Percentiles rank a stretch among this genome's conserved stretches.
Conservation (phyloP, 2,797 vertebrate species). For the Rhinophrynus dorsalis region DNA sequence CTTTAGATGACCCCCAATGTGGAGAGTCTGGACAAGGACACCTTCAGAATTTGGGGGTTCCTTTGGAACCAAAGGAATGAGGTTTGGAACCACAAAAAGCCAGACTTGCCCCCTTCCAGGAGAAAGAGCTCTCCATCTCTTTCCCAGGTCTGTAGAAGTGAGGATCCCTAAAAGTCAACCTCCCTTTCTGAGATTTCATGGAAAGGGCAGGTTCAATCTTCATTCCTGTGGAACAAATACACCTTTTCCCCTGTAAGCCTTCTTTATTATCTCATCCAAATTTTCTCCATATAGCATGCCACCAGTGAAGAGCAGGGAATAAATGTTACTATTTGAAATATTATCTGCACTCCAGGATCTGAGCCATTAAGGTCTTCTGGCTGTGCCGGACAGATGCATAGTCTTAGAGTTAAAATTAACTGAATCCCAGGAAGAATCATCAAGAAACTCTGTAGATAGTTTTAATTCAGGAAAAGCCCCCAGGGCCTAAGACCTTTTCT, state of each 20-base stretch:
- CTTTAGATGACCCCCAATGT: no score
- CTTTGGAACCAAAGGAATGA: no score
- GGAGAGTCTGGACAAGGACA: neutral
- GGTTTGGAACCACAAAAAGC: no score
- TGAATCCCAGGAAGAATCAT: no score
- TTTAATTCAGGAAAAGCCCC: no score
- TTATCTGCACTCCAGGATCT: neutral
- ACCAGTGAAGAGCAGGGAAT: neutral
- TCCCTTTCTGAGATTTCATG: neutral
- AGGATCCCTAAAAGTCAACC: neutral
- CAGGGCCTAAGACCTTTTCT: no score
- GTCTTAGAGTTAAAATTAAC: no score
- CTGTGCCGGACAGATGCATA: neutral
- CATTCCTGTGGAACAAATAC: neutral
- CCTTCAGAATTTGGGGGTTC: neutral
- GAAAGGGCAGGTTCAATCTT: fast-evolving
- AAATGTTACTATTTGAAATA: neutral
- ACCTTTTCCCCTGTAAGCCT: neutral
- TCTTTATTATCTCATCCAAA: neutral
- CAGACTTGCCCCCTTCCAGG: neutral
- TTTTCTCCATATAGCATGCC: neutral
- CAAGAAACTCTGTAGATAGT: no score
- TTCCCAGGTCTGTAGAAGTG: neutral
- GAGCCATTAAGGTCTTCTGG: neutral
- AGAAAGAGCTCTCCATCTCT: fast-evolving